A percentile compares a stretch with the other conserved stretches of the same genome.
phyloP scores from a whole-genome alignment of 2,797 vertebrate genomes.

The Crocidura indochinensis region DNA sequence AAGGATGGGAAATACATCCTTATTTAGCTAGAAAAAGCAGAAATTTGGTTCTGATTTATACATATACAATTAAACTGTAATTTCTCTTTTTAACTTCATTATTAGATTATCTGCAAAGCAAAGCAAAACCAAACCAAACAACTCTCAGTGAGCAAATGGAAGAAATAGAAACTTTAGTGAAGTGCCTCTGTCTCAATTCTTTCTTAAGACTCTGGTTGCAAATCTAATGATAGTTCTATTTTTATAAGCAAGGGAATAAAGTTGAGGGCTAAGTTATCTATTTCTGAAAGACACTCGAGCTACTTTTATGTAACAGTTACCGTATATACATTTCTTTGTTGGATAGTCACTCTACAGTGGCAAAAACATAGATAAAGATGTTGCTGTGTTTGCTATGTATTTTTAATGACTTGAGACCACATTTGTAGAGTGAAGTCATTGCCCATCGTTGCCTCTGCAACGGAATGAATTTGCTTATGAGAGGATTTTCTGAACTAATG shows the following conservation, averaged over 20 bases:
- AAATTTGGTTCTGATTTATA: background rate
- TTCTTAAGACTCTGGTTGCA: background rate
- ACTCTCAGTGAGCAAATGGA: background rate
- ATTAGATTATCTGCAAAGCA: constrained; percentile 13
- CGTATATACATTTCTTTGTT: constrained; percentile 54
- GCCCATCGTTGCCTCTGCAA: constrained; percentile 69
- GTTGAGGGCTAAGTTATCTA: background rate
- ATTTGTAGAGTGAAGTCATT: constrained; percentile 65
- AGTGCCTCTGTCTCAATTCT: background rate
- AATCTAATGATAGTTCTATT: background rate
- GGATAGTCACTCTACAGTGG: constrained; percentile 58
- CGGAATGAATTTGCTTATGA: constrained; percentile 82
- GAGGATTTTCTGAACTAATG: constrained; percentile 81
- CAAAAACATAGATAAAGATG: constrained; percentile 63
- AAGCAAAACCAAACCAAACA: too few species aligned
- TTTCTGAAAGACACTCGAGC: constrained; percentile 65
- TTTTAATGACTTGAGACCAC: constrained; percentile 61
- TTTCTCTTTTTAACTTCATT: constrained; percentile 52
- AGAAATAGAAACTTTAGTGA: constrained; percentile 44
- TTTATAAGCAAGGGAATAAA: constrained; percentile 10
- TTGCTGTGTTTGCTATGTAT: background rate
- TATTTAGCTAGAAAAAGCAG: background rate
- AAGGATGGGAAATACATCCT: background rate
- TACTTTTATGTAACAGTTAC: constrained; percentile 38
- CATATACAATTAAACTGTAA: background rate